Evolutionary conservation across 2,113 vertebrate species (phyloP), one percentile per base, ranked within the genome.

Genomic region (Sitta europaea): DNA sequence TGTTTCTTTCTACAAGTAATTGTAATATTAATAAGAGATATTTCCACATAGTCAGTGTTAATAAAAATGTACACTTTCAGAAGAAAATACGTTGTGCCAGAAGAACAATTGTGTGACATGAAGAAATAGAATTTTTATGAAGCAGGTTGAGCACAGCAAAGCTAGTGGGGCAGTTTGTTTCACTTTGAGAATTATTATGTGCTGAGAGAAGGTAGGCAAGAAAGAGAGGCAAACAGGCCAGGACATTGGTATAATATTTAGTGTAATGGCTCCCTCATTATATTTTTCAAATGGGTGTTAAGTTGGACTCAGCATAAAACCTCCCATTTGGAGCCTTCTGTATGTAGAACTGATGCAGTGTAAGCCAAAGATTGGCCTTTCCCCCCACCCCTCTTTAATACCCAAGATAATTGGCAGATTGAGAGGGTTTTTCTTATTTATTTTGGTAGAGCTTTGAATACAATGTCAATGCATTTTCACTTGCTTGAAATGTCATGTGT

Each of bases 381-480:
- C 12, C 21, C 19, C 12, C 4, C 15, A 5, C 10, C 16, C 17
- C 29, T 28, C 35, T 57, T 40, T 29, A 61, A 57, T 68, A 53
- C n/a, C 9, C 12, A 0, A 76, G 85, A 62, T 93, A 96, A 83
- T 8, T 84, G 75, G 31, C 25, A 66, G 22, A 63, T 87, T 86
- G 68, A 73, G 66, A 87, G 28, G 18, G 1, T 20, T 65, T 55
- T 57, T 58, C 48, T 19, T 20, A 14, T 25, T 53, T 74, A 70
- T 68, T 83, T 85, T 83, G 35, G 24, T 20, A 75, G 53, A 62
- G 67, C 31, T 92, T 93, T 92, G 42, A 75, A 82, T 71, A 88
- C 91, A 83, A 85, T 76, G 63, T 86, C 71, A 91, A 6, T 96
- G 58, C 5, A 21, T 94, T 97, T 95, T 93, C 45, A 75, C 23